Evolutionary conservation across 2,888 invertebrate genomes (phyloP), one percentile per base, ranked within the genome.

Genomic region (Yponomeuta sedellus): DNA sequence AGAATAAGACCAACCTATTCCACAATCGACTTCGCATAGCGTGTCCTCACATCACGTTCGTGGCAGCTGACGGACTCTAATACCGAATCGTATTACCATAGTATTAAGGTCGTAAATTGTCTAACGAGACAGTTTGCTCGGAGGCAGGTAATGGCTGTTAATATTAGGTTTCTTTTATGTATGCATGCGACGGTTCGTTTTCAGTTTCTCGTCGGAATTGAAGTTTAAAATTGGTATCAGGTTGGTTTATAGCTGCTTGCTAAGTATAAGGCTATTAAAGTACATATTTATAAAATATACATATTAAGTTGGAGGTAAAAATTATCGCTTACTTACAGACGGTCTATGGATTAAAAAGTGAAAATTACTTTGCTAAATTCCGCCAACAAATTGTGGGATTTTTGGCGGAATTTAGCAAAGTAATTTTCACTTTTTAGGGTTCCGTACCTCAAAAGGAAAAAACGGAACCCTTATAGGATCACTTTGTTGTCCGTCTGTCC

Each of bases 81-180:
- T 59, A 59, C 59, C 20, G 22, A 59, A 59, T 59, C 59, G n/a
- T 59, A 59, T 59, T 59, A 22, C 20, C 59, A 59, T 59, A 59
- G 25, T 59, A 59, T 59, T 59, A 59, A 22, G 25, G 20, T 59
- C 44, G 44, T 52, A 52, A 52, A 52, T 52, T 16, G 44, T 52
- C 44, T 52, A 52, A 52, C 44, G 44, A 52, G 44, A 52, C 44
- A 52, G 44, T 52, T 52, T 52, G 44, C 44, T 16, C 16, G 44
- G 44, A 12, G 44, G 16, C 44, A 52, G 44, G 44, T 52, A 52
- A 52, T 52, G 44, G 44, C 44, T 52, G 44, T 12, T 52, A 52
- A 52, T 52, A 52, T 52, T 52, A 52, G 44, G 44, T 52, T 52
- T 52, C 44, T 52, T 52, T 52, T 52, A 52, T 52, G 16, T 34